These are phyloP conservation scores for Calameuta pallipes DNA, from an alignment of 2,888 invertebrate genomes.

Conservation along the genomic window DNA sequence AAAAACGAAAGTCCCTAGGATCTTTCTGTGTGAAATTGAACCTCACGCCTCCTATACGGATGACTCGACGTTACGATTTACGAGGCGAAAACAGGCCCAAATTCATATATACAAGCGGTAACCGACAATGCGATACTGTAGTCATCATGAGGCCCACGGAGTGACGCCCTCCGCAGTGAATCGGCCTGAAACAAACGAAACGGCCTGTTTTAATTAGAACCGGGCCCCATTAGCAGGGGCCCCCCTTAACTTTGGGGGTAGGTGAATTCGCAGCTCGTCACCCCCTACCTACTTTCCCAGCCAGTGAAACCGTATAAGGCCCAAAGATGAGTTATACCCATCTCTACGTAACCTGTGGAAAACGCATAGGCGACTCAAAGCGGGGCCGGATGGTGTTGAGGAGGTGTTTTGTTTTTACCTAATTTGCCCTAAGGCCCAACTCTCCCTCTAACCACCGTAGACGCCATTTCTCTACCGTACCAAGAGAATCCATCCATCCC, in stretches of 20 bases:
- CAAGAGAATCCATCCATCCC: constrained; percentile 33
- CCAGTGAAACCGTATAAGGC: not conserved
- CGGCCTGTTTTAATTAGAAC: not conserved
- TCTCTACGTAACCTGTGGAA: not conserved
- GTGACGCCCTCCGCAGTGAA: not conserved
- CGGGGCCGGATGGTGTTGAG: constrained; percentile 11
- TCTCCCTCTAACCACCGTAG: constrained; percentile 37
- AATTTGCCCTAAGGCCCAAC: constrained; percentile 47
- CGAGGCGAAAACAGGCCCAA: not conserved
- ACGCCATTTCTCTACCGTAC: constrained; percentile 42
- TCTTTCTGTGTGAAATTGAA: constrained; percentile 29
- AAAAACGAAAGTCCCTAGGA: not conserved
- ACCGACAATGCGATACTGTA: not conserved
- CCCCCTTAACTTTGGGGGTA: not conserved
- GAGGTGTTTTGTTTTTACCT: constrained; percentile 58
- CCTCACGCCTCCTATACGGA: constrained; percentile 21
- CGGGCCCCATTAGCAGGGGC: not conserved
- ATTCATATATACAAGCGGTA: not conserved
- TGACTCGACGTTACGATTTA: constrained; percentile 19
- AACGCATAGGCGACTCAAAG: not conserved
- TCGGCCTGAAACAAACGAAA: constrained; percentile 3
- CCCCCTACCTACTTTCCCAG: not conserved
- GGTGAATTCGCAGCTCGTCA: not conserved
- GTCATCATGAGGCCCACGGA: not conserved
- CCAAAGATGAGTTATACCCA: not conserved